Evolutionary conservation across 2,797 vertebrate species (phyloP).

Genomic region (Siniperca undulata): DNA sequence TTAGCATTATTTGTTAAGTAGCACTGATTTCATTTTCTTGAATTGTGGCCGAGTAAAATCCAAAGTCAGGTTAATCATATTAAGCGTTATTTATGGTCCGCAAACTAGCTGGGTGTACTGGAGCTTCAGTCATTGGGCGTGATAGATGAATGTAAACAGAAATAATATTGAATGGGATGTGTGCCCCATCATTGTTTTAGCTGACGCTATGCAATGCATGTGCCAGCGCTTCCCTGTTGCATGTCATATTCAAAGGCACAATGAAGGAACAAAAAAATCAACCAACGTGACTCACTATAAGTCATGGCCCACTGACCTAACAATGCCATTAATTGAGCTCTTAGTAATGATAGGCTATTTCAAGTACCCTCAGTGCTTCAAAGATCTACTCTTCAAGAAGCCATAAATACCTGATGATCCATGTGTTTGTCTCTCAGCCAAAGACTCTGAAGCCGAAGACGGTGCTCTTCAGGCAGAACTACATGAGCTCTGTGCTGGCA

Average conservation of each 20-base stretch:
- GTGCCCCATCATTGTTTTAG: neutral
- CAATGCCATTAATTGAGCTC: neutral
- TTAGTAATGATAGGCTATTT: neutral
- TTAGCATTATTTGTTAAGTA: neutral
- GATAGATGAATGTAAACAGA: neutral
- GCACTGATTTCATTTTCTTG: neutral
- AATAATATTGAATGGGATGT: neutral
- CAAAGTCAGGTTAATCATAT: neutral
- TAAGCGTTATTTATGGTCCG: neutral
- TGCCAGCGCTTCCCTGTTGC: neutral
- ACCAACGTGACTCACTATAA: neutral
- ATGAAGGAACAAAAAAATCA: neutral
- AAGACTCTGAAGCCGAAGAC: conserved; percentile 25
- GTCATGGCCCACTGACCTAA: neutral
- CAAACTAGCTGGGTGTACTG: neutral
- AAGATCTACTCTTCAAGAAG: neutral
- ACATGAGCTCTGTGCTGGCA: conserved; percentile 82
- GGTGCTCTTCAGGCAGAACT: conserved; percentile 67
- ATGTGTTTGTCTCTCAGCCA: conserved; percentile 18
- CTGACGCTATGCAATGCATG: neutral
- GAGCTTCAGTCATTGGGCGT: neutral
- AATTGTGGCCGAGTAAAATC: neutral
- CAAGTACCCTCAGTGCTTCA: neutral
- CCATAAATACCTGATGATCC: neutral
- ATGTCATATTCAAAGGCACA: neutral